Conservation (phyloP, 2,797 vertebrate species). For the Phalanger gymnotis region DNA sequence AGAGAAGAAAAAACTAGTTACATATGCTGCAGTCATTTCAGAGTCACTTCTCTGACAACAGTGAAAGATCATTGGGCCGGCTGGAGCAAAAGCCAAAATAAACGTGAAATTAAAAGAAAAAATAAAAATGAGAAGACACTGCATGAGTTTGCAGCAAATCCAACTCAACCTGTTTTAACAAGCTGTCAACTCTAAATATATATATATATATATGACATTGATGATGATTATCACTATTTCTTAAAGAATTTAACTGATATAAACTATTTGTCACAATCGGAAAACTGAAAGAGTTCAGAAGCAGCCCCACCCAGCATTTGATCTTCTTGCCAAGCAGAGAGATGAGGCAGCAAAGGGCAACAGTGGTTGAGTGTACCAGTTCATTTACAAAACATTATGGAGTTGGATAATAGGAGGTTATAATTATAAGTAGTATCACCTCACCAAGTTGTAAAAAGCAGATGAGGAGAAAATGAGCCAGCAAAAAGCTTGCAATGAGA, state of each 20-base stretch:
- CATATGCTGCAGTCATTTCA: neutral
- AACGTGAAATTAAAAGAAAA: neutral
- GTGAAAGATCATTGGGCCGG: neutral
- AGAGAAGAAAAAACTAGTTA: neutral
- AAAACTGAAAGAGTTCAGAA: neutral
- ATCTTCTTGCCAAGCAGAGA: neutral
- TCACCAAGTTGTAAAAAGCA: neutral
- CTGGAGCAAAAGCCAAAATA: neutral
- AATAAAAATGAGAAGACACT: neutral
- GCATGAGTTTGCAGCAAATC: neutral
- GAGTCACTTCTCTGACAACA: neutral
- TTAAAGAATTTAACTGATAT: neutral
- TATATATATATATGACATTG: neutral
- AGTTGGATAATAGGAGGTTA: neutral
- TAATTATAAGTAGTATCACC: neutral
- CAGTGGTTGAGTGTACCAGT: neutral
- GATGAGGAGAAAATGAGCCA: neutral
- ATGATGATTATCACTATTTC: neutral
- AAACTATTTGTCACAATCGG: neutral
- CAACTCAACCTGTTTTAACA: neutral
- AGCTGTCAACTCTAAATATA: neutral
- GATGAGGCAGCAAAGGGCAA: neutral
- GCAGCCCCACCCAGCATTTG: neutral
- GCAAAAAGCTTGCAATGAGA: neutral
- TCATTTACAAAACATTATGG: constrained; percentile 1